Evolutionary conservation across 2,888 invertebrate genomes (phyloP).

Genomic region (Drosophila pseudotakahashii): DNA sequence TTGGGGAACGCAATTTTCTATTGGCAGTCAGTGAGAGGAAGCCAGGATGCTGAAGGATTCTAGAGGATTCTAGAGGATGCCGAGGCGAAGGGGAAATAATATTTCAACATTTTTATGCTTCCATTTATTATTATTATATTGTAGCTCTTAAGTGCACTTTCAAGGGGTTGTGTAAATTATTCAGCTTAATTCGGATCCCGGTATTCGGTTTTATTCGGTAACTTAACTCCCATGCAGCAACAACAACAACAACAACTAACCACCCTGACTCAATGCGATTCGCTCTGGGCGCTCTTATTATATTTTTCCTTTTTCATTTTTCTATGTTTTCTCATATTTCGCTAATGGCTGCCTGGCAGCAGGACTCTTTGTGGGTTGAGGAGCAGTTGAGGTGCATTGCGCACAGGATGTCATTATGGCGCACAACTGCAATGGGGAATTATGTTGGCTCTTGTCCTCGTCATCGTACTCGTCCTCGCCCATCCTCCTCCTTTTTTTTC

Average conservation of each 20-base stretch:
- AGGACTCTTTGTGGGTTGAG: conserved; percentile 54
- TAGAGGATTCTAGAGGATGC: conserved; percentile 15
- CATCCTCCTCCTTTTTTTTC: background rate
- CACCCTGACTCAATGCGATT: conserved; percentile 55
- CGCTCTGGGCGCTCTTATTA: conserved; percentile 69
- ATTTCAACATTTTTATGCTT: conserved; percentile 44
- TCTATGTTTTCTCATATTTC: conserved; percentile 70
- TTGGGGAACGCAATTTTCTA: conserved; percentile 69
- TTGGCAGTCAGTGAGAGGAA: conserved; percentile 65
- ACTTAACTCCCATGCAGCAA: conserved; percentile 1
- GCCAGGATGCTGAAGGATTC: conserved; percentile 24
- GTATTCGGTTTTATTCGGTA: conserved; percentile 44
- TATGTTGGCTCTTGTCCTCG: conserved; percentile 57
- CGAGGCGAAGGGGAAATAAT: conserved; percentile 34
- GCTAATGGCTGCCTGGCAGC: conserved; percentile 74
- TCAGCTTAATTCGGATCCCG: conserved; percentile 76
- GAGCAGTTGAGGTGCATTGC: conserved; percentile 25
- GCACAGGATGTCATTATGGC: conserved; percentile 77
- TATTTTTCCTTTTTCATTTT: background rate
- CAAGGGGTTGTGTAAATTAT: conserved; percentile 77
- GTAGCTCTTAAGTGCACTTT: conserved; percentile 70
- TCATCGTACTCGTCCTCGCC: no score
- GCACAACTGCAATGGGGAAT: conserved; percentile 79
- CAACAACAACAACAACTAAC: conserved; percentile 19
- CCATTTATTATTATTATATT: conserved; percentile 48